Base-by-base conservation (phyloP, 2,797 vertebrate genomes). In the Phyllotis vaccarum region DNA sequence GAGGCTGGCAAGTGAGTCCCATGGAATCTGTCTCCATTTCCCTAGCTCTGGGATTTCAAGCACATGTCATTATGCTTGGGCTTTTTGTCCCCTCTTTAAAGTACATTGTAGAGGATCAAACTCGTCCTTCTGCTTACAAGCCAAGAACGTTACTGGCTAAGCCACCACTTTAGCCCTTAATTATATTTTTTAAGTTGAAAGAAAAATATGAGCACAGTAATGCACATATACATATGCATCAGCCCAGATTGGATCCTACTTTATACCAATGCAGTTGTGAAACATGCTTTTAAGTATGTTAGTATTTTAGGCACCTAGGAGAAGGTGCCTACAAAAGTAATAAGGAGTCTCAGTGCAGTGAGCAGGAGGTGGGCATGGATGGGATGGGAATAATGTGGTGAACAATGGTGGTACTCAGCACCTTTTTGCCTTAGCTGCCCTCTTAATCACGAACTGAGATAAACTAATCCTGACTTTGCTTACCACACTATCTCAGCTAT, bases 391-490 rank as follows among this genome's bases (percentile, higher is more conserved):
- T 29, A 62, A 56, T 4, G 56, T 2, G 16, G 21, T 19, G 70
- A 88, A 74, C 0, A 0, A 19, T 56, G 43, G 10, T 7, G 9
- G 70, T 4, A 3, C 14, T 29, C 40, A 46, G 40, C 22, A 12
- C 52, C 0, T 0, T 3, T 3, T 7, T 46, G 4, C 66, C 11
- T 70, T 10, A 0, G 43, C 54, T 8, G 0, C 14, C 19, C 60
- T 62, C 74, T 37, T 16, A 19, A 7, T 14, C 2, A 12, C 0
- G 1, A 21, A 12, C 29, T 2, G 6, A 0, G 6, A 29, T 29
- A 16, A 78, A 16, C 24, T 66, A 14, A 5, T 27, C 46, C 21
- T 70, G 13, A 10, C 43, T 46, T n/a, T 21, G 6, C n/a, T 87
- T 43, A 37, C 56, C 24, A 40, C 9, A 3, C 43, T 22, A 3